phyloP scores from a whole-genome alignment of 2,113 vertebrate species.

The Gallinago undulata region DNA sequence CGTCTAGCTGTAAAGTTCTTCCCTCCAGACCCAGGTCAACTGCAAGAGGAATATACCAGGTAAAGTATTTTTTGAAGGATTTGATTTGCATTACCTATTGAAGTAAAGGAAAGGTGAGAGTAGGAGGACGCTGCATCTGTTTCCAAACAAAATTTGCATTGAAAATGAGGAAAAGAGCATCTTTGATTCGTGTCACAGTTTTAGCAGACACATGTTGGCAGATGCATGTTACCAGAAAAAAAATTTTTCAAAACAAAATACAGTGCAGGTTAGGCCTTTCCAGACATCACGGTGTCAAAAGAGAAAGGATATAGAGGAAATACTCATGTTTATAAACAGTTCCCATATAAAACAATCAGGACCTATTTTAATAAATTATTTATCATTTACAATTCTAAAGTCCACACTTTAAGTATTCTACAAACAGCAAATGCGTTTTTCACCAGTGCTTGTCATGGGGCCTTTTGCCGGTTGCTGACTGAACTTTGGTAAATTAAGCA shows the following conservation, averaged over 20 bases:
- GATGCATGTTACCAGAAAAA: neutral
- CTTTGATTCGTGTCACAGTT: neutral
- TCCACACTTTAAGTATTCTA: neutral
- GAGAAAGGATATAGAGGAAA: neutral
- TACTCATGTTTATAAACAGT: accelerated
- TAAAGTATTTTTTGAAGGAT: slow-evolving; percentile 30
- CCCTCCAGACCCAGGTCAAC: slow-evolving; percentile 93
- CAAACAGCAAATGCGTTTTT: neutral
- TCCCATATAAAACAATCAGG: neutral
- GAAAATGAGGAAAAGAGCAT: neutral
- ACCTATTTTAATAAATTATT: neutral
- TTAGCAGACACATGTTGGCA: neutral
- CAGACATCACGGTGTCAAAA: neutral
- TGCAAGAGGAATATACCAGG: slow-evolving; percentile 97
- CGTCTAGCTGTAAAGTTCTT: slow-evolving; percentile 97
- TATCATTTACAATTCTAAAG: neutral
- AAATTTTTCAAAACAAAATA: neutral
- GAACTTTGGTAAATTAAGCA: neutral
- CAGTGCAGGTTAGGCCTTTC: neutral
- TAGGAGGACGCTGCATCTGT: neutral
- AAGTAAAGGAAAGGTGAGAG: neutral
- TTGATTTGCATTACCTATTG: neutral
- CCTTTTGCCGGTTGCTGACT: neutral
- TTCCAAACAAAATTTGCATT: neutral
- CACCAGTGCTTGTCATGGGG: neutral